Evolutionary conservation across 2,797 vertebrate species (phyloP).

Genomic region (Argyrosomus regius): DNA sequence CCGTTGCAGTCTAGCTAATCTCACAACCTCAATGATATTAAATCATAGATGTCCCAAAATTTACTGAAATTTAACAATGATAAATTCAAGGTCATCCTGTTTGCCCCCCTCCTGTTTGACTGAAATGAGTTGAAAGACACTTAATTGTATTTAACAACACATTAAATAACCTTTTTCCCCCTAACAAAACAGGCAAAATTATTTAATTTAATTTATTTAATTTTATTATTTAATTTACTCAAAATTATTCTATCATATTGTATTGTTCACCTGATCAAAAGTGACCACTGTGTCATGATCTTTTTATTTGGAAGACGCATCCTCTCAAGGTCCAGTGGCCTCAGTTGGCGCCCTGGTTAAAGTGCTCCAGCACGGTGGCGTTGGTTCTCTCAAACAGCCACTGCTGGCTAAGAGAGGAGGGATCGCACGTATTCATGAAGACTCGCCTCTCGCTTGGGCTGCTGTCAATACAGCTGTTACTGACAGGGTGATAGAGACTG

Average conservation of each 20-base stretch:
- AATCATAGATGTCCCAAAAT: no score
- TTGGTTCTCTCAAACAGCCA: slow-evolving; percentile 97
- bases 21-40: no score
- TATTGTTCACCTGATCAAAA: slow-evolving; percentile 43
- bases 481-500: slow-evolving; percentile 92
- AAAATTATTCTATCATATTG: no score
- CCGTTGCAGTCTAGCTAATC: no score
- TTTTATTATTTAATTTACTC: no score
- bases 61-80: no score
- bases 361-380: slow-evolving; percentile 91
- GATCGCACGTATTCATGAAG: slow-evolving; percentile 93
- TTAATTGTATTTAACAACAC: background rate
- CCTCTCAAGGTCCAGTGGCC: background rate
- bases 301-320: slow-evolving; percentile 35
- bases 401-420: slow-evolving; percentile 89
- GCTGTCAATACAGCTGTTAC: slow-evolving; percentile 94
- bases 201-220: no score
- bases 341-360: slow-evolving; percentile 85
- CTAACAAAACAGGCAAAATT: background rate
- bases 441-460: slow-evolving; percentile 88
- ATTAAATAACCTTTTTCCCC: background rate
- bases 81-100: no score
- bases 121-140: background rate
- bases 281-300: slow-evolving; percentile 11
- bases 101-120: background rate